Conservation (phyloP, 2,888 invertebrate genomes). For the Ophion obscuratus region DNA sequence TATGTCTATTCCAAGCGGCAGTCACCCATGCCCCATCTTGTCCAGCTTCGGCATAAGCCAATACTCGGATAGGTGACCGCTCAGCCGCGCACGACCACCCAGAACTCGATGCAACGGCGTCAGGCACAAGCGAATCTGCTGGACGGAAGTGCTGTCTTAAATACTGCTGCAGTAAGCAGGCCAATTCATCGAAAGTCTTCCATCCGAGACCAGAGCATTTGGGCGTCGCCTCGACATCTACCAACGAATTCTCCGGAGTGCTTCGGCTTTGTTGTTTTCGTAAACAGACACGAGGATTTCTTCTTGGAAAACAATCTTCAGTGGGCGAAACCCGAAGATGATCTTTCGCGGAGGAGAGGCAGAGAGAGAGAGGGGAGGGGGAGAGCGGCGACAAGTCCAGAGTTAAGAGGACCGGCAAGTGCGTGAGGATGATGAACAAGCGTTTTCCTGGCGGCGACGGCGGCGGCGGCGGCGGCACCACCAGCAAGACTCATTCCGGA, state of each 20-base stretch:
- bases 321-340: constrained; percentile 29
- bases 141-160: not conserved
- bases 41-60: not conserved
- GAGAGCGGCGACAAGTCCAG: not conserved
- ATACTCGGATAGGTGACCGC: not conserved
- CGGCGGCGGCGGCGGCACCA: constrained; percentile 8
- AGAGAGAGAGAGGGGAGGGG: not conserved
- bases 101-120: not conserved
- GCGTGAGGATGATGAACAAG: constrained; percentile 63
- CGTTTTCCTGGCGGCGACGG: constrained; percentile 40
- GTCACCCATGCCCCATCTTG: too few species aligned
- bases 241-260: constrained; percentile 5
- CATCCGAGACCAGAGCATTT: not conserved
- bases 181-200: constrained; percentile 11
- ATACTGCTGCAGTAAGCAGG: not conserved
- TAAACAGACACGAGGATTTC: constrained; percentile 38
- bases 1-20: not conserved
- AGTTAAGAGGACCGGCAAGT: constrained; percentile 1
- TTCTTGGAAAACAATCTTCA: constrained; percentile 36
- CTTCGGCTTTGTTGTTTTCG: constrained; percentile 17
- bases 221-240: constrained; percentile 11
- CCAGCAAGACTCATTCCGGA: constrained; percentile 59
- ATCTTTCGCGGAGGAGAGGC: constrained; percentile 16
- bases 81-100: not conserved
- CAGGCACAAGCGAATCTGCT: not conserved